Conservation (phyloP, 1,140 invertebrate species). For the Formica exsecta region DNA sequence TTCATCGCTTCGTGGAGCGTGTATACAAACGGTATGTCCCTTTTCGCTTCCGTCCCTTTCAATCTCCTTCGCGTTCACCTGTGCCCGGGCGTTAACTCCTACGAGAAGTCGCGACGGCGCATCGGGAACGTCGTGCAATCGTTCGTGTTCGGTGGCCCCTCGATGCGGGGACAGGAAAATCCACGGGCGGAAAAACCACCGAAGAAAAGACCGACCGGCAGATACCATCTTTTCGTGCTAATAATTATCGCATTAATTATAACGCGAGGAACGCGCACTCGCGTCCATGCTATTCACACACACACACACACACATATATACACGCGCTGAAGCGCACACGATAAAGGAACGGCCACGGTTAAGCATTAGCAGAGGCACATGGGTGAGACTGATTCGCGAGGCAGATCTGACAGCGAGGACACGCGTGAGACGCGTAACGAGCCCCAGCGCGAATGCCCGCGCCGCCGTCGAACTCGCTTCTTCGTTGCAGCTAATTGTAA, state of each 20-base stretch:
- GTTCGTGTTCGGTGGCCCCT: slow-evolving; percentile 71
- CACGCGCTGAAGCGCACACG: slow-evolving; percentile 11
- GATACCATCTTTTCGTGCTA: slow-evolving; percentile 79
- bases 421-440: slow-evolving; percentile 71
- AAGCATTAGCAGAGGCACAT: slow-evolving; percentile 69
- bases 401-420: slow-evolving; percentile 72
- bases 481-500: slow-evolving; percentile 52
- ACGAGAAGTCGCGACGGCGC: neutral
- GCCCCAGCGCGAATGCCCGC: slow-evolving; percentile 48
- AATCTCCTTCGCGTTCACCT: slow-evolving; percentile 47
- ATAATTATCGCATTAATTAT: slow-evolving; percentile 80
- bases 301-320: too few species aligned
- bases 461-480: slow-evolving; percentile 49
- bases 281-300: slow-evolving; percentile 70
- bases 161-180: slow-evolving; percentile 72
- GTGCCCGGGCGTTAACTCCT: slow-evolving; percentile 54
- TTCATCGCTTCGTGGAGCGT: slow-evolving; percentile 66
- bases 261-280: slow-evolving; percentile 63
- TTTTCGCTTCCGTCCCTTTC: slow-evolving; percentile 58
- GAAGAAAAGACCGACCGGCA: slow-evolving; percentile 75
- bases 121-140: slow-evolving; percentile 31
- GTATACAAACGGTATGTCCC: slow-evolving; percentile 53
- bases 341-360: slow-evolving; percentile 58
- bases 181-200: slow-evolving; percentile 67
- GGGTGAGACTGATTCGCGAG: slow-evolving; percentile 74